Conservation (phyloP, 1,140 invertebrate species). For the Phymorhynchus buccinoides region DNA sequence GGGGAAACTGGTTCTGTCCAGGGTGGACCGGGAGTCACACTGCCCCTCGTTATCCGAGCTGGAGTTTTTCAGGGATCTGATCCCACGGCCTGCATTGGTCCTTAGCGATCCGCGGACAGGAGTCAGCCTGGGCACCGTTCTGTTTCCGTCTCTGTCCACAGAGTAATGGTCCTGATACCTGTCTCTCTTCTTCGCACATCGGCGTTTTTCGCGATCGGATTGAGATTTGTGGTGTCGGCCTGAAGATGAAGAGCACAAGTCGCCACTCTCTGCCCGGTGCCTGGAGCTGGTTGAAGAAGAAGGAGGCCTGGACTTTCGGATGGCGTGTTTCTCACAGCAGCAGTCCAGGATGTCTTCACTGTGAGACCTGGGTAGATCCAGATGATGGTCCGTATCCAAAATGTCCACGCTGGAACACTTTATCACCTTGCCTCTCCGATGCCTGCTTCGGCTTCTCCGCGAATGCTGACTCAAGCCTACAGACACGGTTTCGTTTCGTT, state of each 20-base stretch:
- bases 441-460: neutral
- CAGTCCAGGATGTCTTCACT: neutral
- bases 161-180: neutral
- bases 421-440: neutral
- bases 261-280: neutral
- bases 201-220: neutral
- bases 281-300: neutral
- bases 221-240: neutral
- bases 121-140: neutral
- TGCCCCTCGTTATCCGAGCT: conserved; percentile 37
- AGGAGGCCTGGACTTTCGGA: neutral
- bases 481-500: conserved; percentile 10
- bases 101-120: neutral
- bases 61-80: conserved; percentile 11
- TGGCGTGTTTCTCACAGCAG: neutral
- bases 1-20: neutral
- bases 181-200: conserved; percentile 17
- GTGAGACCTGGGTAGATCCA: neutral
- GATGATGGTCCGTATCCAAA: neutral
- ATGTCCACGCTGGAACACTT: conserved; percentile 31
- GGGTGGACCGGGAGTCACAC: neutral
- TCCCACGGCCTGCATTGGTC: neutral
- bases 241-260: neutral
- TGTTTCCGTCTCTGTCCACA: neutral
- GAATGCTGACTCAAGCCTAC: neutral